A percentile compares a stretch with the other conserved stretches of the same genome.
These are phyloP conservation scores for Antechinus flavipes DNA, from an alignment of 2,113 vertebrate species.

Conservation along the genomic window DNA sequence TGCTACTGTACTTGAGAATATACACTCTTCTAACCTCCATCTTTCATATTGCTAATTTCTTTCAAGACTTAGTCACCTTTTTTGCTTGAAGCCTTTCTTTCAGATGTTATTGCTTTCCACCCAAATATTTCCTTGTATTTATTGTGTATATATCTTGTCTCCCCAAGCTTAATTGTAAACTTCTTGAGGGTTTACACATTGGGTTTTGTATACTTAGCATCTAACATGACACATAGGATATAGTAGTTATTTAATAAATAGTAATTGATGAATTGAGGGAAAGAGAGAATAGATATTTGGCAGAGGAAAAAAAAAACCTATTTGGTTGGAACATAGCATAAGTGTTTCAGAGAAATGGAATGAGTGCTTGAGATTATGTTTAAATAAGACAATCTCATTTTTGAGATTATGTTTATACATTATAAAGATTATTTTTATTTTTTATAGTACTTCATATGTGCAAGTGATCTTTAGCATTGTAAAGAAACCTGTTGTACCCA, in stretches of 20 bases:
- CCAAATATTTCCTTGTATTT: background rate
- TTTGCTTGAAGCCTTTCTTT: background rate
- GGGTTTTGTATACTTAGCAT: background rate
- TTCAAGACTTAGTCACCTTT: background rate
- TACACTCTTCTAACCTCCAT: background rate
- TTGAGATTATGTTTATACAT: background rate
- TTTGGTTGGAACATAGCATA: background rate
- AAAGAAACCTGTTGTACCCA: background rate
- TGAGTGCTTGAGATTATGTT: background rate
- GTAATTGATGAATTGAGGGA: background rate
- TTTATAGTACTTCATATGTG: background rate
- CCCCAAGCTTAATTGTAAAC: background rate
- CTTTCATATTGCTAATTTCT: background rate
- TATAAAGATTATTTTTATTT: background rate
- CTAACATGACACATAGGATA: background rate
- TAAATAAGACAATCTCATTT: background rate
- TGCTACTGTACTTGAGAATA: background rate
- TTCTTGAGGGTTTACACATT: background rate
- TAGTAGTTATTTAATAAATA: background rate
- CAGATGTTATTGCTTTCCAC: background rate
- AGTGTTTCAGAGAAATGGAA: background rate
- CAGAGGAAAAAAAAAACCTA: background rate
- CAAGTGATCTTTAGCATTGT: background rate
- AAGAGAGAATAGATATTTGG: background rate
- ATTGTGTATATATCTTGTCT: background rate